phyloP scores from a whole-genome alignment of 1,140 invertebrate genomes.

The Agraylea sexmaculata region DNA sequence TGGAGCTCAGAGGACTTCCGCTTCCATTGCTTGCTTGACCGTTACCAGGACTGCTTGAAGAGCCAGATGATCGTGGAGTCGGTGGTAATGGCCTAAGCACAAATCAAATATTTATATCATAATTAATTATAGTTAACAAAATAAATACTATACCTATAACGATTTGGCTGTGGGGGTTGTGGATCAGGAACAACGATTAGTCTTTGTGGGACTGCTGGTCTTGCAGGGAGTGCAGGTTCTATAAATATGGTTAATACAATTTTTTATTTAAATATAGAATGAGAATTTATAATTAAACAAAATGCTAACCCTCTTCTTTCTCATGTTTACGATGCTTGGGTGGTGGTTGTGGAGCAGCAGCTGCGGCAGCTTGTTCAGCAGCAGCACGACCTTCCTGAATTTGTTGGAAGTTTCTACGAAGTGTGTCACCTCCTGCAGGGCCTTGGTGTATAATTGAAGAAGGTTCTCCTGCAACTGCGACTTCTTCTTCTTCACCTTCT shows the following conservation, averaged over 20 bases:
- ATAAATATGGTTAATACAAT: slow-evolving; percentile 28
- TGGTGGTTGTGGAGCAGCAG: slow-evolving; percentile 38
- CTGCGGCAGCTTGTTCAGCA: slow-evolving; percentile 24
- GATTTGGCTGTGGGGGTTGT: slow-evolving; percentile 39
- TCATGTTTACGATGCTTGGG: slow-evolving; percentile 42
- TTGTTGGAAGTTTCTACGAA: slow-evolving; percentile 92
- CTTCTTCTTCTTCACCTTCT: slow-evolving; percentile 81
- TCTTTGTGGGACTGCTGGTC: slow-evolving; percentile 77
- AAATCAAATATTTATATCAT: slow-evolving; percentile 5
- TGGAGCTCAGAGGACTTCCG: slow-evolving; percentile 27
- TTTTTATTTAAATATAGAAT: slow-evolving; percentile 1
- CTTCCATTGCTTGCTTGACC: slow-evolving; percentile 33
- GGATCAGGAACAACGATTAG: slow-evolving; percentile 68
- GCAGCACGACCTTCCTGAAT: slow-evolving; percentile 79
- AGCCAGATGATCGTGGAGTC: slow-evolving; percentile 59
- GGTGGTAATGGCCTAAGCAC: slow-evolving; percentile 63
- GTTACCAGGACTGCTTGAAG: slow-evolving; percentile 39
- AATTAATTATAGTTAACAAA: slow-evolving; percentile 3
- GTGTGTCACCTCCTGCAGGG: slow-evolving; percentile 72
- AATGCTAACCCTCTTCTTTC: slow-evolving; percentile 32
- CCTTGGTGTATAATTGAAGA: slow-evolving; percentile 79
- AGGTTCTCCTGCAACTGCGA: slow-evolving; percentile 71
- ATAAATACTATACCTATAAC: slow-evolving; percentile 32
- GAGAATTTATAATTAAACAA: slow-evolving; percentile 1
- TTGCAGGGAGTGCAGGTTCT: slow-evolving; percentile 70